Percentiles rank a stretch among this genome's conserved stretches.
Evolutionary conservation across 2,888 invertebrate species (phyloP).

Genomic region (Sclerodermus sp.): DNA sequence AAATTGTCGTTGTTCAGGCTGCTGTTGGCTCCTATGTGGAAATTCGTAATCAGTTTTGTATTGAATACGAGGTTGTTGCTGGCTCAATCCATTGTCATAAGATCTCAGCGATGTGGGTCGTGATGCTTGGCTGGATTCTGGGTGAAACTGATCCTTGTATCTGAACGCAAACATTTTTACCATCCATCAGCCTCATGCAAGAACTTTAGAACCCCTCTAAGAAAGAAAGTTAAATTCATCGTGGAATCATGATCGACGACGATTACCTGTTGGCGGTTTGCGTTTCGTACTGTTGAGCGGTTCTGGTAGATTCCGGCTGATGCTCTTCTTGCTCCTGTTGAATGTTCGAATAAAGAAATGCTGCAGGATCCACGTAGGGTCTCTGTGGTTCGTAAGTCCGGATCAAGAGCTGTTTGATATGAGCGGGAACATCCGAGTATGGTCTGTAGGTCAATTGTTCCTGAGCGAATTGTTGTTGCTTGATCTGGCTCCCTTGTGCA

Average conservation of each 20-base stretch:
- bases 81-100: constrained; percentile 26
- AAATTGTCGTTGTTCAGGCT: constrained; percentile 10
- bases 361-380: constrained; percentile 45
- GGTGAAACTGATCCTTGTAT: neutral
- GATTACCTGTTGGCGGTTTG: constrained; percentile 9
- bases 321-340: constrained; percentile 7
- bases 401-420: constrained; percentile 42
- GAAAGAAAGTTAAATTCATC: too few species aligned
- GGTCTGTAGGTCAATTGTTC: constrained; percentile 36
- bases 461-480: neutral
- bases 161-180: neutral
- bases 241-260: too few species aligned
- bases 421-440: constrained; percentile 36
- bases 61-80: constrained; percentile 25
- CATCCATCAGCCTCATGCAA: neutral
- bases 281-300: constrained; percentile 8
- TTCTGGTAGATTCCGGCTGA: constrained; percentile 12
- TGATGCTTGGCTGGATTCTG: neutral
- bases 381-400: constrained; percentile 39
- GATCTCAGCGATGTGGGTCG: neutral
- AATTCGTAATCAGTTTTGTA: constrained; percentile 5
- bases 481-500: neutral
- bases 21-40: constrained; percentile 6
- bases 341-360: constrained; percentile 35
- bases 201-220: too few species aligned